These are phyloP conservation scores for Siniperca scherzeri DNA, from an alignment of 2,797 vertebrate species.

Conservation along the genomic window DNA sequence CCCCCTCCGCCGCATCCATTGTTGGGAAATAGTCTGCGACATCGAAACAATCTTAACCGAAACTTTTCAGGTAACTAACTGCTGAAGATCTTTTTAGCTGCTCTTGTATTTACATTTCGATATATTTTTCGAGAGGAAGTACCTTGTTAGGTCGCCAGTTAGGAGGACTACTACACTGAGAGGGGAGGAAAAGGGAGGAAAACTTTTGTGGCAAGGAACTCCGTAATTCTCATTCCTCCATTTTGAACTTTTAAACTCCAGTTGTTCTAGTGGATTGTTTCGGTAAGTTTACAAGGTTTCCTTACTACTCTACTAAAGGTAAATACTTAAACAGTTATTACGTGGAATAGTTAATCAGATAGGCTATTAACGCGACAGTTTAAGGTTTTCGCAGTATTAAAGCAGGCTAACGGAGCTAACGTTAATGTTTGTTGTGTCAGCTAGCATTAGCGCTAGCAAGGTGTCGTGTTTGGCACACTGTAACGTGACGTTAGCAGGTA, in stretches of 20 bases:
- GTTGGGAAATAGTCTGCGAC: conserved; percentile 75
- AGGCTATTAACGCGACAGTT: rapidly evolving
- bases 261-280: conserved; percentile 64
- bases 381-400: background rate
- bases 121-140: background rate
- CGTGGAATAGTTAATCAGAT: background rate
- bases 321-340: rapidly evolving
- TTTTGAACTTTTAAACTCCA: conserved; percentile 86
- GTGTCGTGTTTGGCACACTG: conserved; percentile 22
- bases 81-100: too few species aligned
- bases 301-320: rapidly evolving
- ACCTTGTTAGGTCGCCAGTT: background rate
- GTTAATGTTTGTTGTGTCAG: conserved; percentile 52
- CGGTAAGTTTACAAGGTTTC: conserved; percentile 65
- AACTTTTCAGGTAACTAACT: conserved; percentile 62
- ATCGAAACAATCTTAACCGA: conserved; percentile 71
- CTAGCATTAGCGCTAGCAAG: conserved; percentile 77
- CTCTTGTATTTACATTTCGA: background rate
- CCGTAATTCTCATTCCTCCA: conserved; percentile 83
- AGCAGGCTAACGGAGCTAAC: background rate
- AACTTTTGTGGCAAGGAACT: conserved; percentile 78
- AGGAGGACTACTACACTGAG: background rate
- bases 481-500: conserved; percentile 48
- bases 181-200: conserved; percentile 58
- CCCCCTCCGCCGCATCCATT: conserved; percentile 66